These are phyloP conservation scores for Drosophila tsacasi DNA, from an alignment of 1,140 invertebrate species.

Conservation along the genomic window DNA sequence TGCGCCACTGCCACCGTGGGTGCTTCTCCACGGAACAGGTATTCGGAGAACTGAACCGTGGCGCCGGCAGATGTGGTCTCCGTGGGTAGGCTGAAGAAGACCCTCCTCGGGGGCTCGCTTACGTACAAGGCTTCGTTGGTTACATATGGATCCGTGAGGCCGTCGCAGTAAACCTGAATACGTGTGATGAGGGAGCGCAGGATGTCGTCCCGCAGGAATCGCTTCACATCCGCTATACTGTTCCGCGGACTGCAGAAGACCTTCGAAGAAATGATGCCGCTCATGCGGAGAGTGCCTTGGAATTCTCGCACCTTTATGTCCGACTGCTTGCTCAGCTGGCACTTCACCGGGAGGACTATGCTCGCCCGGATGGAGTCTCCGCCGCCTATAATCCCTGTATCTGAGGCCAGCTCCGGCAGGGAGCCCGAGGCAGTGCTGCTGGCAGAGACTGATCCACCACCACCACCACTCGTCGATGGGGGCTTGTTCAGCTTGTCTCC, in stretches of 20 bases:
- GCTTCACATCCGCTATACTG: conserved; percentile 75
- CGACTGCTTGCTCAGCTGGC: conserved; percentile 58
- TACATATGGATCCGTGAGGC: conserved; percentile 75
- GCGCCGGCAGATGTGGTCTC: conserved; percentile 17
- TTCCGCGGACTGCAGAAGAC: conserved; percentile 73
- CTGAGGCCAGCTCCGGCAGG: conserved; percentile 40
- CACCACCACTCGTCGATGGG: conserved; percentile 18
- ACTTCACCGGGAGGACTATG: conserved; percentile 74
- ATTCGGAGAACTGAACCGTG: conserved; percentile 78
- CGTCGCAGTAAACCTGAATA: conserved; percentile 83
- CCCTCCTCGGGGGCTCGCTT: conserved; percentile 75
- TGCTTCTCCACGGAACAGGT: conserved; percentile 80
- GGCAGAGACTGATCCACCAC: background rate
- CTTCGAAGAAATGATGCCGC: conserved; percentile 71
- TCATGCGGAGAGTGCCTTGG: conserved; percentile 68
- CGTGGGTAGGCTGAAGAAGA: conserved; percentile 71
- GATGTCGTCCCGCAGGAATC: conserved; percentile 77
- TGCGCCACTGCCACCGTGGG: conserved; percentile 76
- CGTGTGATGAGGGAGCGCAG: conserved; percentile 78
- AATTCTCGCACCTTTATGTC: conserved; percentile 72
- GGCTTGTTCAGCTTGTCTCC: conserved; percentile 50
- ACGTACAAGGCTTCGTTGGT: conserved; percentile 70
- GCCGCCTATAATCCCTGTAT: conserved; percentile 1
- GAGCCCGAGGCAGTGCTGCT: conserved; percentile 14
- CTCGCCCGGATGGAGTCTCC: conserved; percentile 60